Base-by-base conservation (phyloP, 2,888 invertebrate species). In the Biston stratarius region DNA sequence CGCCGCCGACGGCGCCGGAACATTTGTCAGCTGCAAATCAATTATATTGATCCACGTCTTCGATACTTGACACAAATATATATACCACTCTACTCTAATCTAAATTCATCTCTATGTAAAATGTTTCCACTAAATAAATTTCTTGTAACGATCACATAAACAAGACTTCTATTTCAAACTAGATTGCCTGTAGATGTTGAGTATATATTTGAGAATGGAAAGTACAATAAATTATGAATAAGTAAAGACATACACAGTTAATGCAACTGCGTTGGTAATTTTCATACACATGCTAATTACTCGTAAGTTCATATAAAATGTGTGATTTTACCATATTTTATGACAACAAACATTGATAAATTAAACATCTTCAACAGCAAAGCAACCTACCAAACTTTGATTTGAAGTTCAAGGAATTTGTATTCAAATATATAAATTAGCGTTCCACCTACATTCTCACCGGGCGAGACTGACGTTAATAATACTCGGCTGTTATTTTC, bases 21-120 rank as follows among this genome's bases (percentile, higher is more conserved):
- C 67, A 68, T 68, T 68, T 63, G 63, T 64, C 67, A 68, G 67
- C 60, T 64, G 67, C 67, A 64, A 64, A 68, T 68, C 67, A 68
- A 68, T 64, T 64, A 63, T 60, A 64, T 64, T 60, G 66, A 66
- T 58, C 57, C 53, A 62, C 67, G 58, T 59, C 58, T 62, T 62
- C 52, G 47, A 67, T 67, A 67, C 47, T 52, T 53, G 58, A 62
- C 67, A 57, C 67, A 60, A 59, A 61, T 11, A 38, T 6, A 45
- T 60, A 52, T 48, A 63, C 59, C 53, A 56, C 55, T 64, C 59
- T 44, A 47, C 45, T 64, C 45, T 64, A 42, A 48, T 57, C 45
- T 58, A 48, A 58, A 56, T 51, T 56, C 49, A 65, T 60, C 48
- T 42, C 48, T 53, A 44, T 56, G 38, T 44, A 36, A 65, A 64